Evolutionary conservation across 2,888 invertebrate genomes (phyloP), one percentile per base, ranked within the genome.

Genomic region (Phyllotreta striolata): DNA sequence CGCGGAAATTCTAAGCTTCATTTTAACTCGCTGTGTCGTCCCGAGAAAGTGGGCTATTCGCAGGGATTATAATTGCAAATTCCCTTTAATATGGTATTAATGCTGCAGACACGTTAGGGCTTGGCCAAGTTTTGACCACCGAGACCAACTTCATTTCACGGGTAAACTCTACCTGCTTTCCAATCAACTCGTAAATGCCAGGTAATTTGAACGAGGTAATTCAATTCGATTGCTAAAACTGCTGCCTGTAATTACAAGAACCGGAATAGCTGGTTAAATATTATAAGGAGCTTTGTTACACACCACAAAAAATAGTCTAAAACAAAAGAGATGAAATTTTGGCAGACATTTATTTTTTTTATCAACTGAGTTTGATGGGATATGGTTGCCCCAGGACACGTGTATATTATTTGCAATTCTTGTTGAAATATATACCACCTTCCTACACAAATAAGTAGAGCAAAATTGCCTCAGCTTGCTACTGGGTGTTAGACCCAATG

Each of bases 81-180:
- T 60, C 52, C 37, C 60, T 60, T 60, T 60, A 54, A 60, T 52
- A 38, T 52, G 37, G 24, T 52, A 52, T 60, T 60, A 60, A 60
- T 60, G 60, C n/a, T 60, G 51, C n/a, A 52, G 52, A 52, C 39
- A 38, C 12, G 38, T 38, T 38, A 39, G 37, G 12, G 47, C 12
- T 9, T 51, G 37, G 37, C 24, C 37, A 51, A 34, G 51, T 51
- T 51, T 51, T 7, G 47, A n/a, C 14, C 44, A 44, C 44, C 44
- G 10, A 44, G 38, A 38, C 35, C 51, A 51, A 37, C 44, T 51
- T 37, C 51, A 10, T n/a, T 51, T 14, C 14, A 47, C 34, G 47
- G 47, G 24, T 14, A n/a, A 47, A 47, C 47, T 47, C 34, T 47
- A 47, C 47, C 47, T 47, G 44, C 14, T 47, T 9, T 47, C 47